Evolutionary conservation across 2,113 vertebrate genomes (phyloP).

Genomic region (Amblyornis subalaris): DNA sequence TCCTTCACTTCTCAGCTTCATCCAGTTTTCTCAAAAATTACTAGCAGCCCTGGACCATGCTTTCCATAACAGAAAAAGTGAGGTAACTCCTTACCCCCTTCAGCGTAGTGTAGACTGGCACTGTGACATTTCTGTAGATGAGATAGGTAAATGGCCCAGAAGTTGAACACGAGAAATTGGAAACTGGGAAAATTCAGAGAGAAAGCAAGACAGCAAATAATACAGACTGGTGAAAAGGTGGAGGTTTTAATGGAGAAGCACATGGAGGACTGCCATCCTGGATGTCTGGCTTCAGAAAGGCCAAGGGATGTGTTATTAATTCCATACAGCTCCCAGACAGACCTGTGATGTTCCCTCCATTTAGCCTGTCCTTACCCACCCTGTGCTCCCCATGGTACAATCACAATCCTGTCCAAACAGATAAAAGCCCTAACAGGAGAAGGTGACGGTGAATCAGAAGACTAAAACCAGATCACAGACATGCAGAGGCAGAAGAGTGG

Average conservation of each 20-base stretch:
- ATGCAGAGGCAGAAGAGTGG: not conserved
- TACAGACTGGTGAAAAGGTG: not conserved
- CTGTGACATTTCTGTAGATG: slow-evolving; percentile 84
- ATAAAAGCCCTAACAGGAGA: not conserved
- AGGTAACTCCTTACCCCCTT: slow-evolving; percentile 80
- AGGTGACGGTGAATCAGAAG: not conserved
- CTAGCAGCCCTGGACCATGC: not conserved
- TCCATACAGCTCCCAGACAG: not conserved
- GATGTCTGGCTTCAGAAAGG: not conserved
- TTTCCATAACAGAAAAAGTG: not conserved
- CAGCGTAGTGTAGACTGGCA: slow-evolving; percentile 85
- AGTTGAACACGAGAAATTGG: slow-evolving; percentile 66
- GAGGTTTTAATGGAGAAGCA: not conserved
- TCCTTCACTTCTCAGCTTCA: not conserved
- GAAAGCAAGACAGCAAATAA: not conserved
- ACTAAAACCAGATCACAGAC: not conserved
- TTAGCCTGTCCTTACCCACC: not conserved
- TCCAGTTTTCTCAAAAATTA: not conserved
- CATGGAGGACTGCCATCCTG: not conserved
- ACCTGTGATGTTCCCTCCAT: not conserved
- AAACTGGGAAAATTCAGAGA: slow-evolving; percentile 66
- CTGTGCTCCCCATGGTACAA: not conserved
- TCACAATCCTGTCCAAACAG: not conserved
- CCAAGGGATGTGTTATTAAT: not conserved
- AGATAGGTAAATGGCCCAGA: slow-evolving; percentile 78